Evolutionary conservation across 2,113 vertebrate genomes (phyloP).

Genomic region (Catharus bicknelli): DNA sequence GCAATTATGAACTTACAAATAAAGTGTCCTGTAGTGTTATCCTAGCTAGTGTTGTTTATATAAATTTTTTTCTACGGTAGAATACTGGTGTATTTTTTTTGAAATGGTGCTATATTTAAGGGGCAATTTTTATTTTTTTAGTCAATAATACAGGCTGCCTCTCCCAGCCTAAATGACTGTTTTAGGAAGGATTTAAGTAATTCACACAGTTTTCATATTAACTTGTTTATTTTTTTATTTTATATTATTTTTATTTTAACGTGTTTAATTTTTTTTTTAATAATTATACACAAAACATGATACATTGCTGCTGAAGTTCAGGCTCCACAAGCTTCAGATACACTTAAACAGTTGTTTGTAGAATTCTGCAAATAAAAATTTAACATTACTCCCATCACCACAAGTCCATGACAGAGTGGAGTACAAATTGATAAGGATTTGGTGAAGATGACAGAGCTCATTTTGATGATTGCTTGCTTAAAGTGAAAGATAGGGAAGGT

Average conservation of each 20-base stretch:
- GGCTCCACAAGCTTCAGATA: neutral
- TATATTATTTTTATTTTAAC: neutral
- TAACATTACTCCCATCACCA: neutral
- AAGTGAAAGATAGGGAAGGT: neutral
- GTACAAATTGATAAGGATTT: neutral
- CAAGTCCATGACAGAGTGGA: neutral
- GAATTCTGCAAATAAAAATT: neutral
- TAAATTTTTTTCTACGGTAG: neutral
- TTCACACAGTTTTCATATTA: neutral
- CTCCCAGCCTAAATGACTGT: neutral
- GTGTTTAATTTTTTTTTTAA: neutral
- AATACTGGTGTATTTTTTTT: neutral
- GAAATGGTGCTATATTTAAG: neutral
- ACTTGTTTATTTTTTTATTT: neutral
- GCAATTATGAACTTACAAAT: conserved; percentile 10
- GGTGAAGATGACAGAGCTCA: neutral
- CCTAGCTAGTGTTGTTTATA: neutral
- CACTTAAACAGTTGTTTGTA: neutral
- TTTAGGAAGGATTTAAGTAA: neutral
- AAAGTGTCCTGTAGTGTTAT: neutral
- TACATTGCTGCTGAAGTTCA: neutral
- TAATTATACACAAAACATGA: neutral
- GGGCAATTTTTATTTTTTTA: neutral
- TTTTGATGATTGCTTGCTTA: neutral
- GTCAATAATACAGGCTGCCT: neutral